phyloP scores from a whole-genome alignment of 2,888 invertebrate species.

The Noctua janthina region DNA sequence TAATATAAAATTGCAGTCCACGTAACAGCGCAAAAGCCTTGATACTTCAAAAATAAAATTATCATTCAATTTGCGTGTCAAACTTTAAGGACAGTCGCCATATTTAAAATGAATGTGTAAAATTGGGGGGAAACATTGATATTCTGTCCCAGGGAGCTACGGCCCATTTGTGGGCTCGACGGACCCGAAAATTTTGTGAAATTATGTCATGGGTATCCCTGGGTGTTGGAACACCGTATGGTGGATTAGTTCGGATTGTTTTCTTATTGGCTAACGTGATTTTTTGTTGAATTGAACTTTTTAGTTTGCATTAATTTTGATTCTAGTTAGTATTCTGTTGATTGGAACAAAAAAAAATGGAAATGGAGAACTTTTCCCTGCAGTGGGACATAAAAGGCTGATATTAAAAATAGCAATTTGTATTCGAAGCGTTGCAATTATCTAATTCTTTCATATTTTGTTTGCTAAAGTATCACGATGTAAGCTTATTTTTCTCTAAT shows the following conservation, averaged over 20 bases:
- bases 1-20: conserved; percentile 3
- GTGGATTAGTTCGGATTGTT: conserved; percentile 14
- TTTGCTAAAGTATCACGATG: background rate
- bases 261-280: background rate
- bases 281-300: background rate
- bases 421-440: background rate
- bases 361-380: no score
- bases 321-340: background rate
- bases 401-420: no score
- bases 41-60: conserved; percentile 41
- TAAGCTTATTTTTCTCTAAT: background rate
- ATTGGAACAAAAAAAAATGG: no score
- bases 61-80: conserved; percentile 57
- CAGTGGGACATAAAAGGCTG: no score
- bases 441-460: background rate
- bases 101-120: conserved; percentile 74
- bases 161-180: conserved; percentile 76
- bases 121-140: conserved; percentile 69
- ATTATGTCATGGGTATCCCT: conserved; percentile 67
- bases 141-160: conserved; percentile 68
- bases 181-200: conserved; percentile 79
- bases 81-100: conserved; percentile 62
- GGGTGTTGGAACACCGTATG: background rate
- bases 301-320: background rate
- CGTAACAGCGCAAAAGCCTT: conserved; percentile 22